Conservation (phyloP, 2,113 vertebrate genomes). For the Illadopsis cleaveri region DNA sequence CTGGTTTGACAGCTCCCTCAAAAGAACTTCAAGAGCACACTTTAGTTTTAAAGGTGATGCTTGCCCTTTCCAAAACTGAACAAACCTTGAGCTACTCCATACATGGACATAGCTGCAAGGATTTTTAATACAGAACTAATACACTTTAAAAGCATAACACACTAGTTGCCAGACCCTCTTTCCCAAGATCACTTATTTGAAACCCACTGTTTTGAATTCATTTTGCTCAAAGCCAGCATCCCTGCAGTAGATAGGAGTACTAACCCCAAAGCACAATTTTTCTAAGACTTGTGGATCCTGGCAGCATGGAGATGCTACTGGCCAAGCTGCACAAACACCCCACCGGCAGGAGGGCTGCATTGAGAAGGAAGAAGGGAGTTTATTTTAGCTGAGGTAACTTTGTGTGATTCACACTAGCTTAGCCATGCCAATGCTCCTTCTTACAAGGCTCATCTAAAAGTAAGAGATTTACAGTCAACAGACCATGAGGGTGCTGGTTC, state of each 20-base stretch:
- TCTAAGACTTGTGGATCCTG: neutral
- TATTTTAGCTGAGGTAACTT: constrained; percentile 22
- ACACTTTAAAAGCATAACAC: neutral
- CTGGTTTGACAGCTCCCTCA: constrained; percentile 45
- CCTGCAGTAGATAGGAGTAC: neutral
- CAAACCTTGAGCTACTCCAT: neutral
- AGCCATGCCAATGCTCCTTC: constrained; percentile 23
- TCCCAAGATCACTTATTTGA: neutral
- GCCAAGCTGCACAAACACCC: neutral
- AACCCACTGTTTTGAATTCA: neutral
- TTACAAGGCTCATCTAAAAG: constrained; percentile 26
- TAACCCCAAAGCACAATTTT: neutral
- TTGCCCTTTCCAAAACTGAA: constrained; percentile 28
- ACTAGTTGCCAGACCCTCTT: neutral
- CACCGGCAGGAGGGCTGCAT: neutral
- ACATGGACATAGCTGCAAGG: neutral
- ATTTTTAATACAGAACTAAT: neutral
- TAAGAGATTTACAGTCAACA: constrained; percentile 39
- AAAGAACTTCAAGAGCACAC: constrained; percentile 49
- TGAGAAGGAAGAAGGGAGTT: neutral
- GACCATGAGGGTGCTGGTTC: constrained; percentile 27
- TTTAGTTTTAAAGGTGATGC: constrained; percentile 16
- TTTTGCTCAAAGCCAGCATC: neutral
- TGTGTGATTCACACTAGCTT: constrained; percentile 36
- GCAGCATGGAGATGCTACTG: neutral